phyloP scores from a whole-genome alignment of 2,113 vertebrate genomes.

The Australoheros scitulus region DNA sequence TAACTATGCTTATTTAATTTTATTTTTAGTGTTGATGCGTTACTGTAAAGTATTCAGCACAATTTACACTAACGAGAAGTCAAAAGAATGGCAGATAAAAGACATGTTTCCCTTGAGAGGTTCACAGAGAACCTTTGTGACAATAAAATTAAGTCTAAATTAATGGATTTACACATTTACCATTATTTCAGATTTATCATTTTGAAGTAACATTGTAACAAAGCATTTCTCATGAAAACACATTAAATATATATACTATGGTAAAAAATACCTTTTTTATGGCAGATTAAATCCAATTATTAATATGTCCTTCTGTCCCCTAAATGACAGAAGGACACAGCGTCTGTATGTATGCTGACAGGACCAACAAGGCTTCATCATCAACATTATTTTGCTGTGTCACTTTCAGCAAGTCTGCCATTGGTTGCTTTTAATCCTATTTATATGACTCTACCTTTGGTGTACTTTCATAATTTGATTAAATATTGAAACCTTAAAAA shows the following conservation, averaged over 20 bases:
- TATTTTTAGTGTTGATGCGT: too few relatives aligned
- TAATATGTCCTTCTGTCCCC: too few relatives aligned
- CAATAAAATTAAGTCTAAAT: neutral
- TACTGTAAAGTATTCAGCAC: too few relatives aligned
- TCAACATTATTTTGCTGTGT: neutral
- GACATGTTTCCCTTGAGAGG: neutral
- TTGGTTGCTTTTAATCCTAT: neutral
- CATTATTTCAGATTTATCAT: neutral
- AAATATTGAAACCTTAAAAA: neutral
- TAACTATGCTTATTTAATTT: too few relatives aligned
- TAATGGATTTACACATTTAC: neutral
- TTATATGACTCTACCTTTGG: neutral
- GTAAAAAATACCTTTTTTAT: too few relatives aligned
- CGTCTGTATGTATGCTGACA: neutral
- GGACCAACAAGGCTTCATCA: accelerated
- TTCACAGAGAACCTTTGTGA: neutral
- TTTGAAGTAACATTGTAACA: neutral
- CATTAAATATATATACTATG: neutral
- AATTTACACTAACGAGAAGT: neutral
- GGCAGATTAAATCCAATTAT: too few relatives aligned
- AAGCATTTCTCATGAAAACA: too few relatives aligned
- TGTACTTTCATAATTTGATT: neutral
- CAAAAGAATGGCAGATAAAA: too few relatives aligned
- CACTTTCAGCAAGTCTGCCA: neutral
- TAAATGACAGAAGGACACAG: neutral